These are phyloP conservation scores for Xiphorhynchus elegans DNA, from an alignment of 2,113 vertebrate species.

Conservation along the genomic window DNA sequence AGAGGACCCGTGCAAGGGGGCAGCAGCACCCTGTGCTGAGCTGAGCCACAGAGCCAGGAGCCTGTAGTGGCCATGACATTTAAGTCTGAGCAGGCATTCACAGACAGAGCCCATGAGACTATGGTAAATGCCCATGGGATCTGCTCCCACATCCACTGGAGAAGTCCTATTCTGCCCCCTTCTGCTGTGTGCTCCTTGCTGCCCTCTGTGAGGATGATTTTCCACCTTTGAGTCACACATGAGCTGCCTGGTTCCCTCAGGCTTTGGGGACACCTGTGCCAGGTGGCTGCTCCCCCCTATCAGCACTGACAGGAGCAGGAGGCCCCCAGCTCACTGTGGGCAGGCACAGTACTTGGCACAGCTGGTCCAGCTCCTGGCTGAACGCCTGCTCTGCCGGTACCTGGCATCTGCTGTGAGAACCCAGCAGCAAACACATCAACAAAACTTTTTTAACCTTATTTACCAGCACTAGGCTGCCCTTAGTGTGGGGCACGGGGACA, in stretches of 20 bases:
- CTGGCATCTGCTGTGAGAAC: background rate
- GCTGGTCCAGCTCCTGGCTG: background rate
- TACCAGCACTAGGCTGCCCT: background rate
- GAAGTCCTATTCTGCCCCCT: background rate
- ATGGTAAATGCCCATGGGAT: background rate
- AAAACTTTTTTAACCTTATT: background rate
- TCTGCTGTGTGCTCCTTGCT: accelerated
- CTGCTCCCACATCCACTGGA: background rate
- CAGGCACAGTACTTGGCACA: background rate
- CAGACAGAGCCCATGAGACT: background rate
- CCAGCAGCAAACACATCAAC: background rate
- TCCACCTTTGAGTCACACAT: background rate
- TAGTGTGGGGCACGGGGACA: background rate
- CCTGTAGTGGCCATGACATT: background rate
- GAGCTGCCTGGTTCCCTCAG: background rate
- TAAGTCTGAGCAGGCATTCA: background rate
- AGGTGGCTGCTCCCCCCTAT: background rate
- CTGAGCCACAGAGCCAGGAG: background rate
- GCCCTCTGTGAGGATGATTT: background rate
- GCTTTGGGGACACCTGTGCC: background rate
- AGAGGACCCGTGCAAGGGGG: accelerated
- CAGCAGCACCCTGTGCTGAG: background rate
- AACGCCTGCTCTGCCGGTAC: accelerated
- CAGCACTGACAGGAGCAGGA: background rate
- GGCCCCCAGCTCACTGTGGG: background rate